Evolutionary conservation across 2,888 invertebrate genomes (phyloP), one percentile per base, ranked within the genome.

Genomic region (Lithophane leautieri): DNA sequence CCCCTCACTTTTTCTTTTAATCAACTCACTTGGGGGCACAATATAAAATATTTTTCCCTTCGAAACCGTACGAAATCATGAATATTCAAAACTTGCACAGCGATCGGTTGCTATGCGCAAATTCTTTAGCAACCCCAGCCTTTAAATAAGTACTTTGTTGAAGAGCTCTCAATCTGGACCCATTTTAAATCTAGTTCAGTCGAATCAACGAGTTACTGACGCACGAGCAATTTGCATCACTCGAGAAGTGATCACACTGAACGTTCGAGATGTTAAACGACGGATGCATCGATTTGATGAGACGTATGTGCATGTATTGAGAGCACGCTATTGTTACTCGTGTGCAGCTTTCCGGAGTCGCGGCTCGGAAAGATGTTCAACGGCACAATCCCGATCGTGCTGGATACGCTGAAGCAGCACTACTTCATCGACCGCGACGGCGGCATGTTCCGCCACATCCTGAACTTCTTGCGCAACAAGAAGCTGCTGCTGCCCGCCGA

Each of bases 401-500:
- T 99, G 94, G 99, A 99, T 94, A 99, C 98, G 8, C 95, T 99
- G 87, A 99, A 99, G 95, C 99, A 99, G 93, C 99, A 99, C 94
- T 99, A 99, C 95, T 99, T 99, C 97, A 99, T 99, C 90, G 99
- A 99, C 96, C 97, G 99, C 68, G 99, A 99, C 93, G 99, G 99
- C 6, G 98, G 98, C 86, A 99, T 99, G 98, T 99, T 99, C 96
- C 97, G 99, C 40, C 99, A 99, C 94, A 99, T 99, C 91, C 97
- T 99, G 83, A 99, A 99, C 97, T 99, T 98, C 94, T 98, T 99
- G 97, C 97, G 99, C 90, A 98, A 99, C 94, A 98, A 98, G 79
- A 97, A 98, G 89, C 97, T 99, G 72, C 96, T 99, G 81, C 97
- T 99, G 89, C 99, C 99, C 0, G 98, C 98, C 42, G 98, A 98